These are phyloP conservation scores for Drosophila varians DNA, from an alignment of 1,140 invertebrate genomes.

Conservation along the genomic window DNA sequence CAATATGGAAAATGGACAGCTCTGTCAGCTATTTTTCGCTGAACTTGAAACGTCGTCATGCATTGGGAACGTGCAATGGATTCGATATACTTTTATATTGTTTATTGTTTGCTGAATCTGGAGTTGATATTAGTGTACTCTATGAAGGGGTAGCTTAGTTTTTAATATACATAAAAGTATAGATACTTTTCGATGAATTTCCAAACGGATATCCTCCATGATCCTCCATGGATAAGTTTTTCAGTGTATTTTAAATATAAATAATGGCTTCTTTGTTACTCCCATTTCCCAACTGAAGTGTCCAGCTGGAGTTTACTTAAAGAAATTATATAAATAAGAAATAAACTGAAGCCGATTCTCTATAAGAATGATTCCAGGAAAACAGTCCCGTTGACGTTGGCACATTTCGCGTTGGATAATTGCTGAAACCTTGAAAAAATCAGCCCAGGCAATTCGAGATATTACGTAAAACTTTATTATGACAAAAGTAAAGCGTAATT, in stretches of 20 bases:
- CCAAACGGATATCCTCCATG: no score
- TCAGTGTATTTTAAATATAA: not conserved
- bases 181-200: no score
- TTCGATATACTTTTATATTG: conserved; percentile 7
- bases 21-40: conserved; percentile 34
- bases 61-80: conserved; percentile 22
- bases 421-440: conserved; percentile 45
- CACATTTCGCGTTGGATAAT: conserved; percentile 36
- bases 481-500: conserved; percentile 28
- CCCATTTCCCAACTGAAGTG: conserved; percentile 4
- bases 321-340: not conserved
- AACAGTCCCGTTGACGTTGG: conserved; percentile 14
- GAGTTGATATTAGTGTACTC: not conserved
- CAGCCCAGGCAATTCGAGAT: conserved; percentile 8
- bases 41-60: conserved; percentile 45
- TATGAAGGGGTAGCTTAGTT: not conserved
- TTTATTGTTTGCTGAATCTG: conserved; percentile 3
- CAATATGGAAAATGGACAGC: not conserved
- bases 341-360: not conserved
- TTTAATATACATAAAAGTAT: no score
- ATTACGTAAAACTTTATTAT: conserved; percentile 47
- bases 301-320: conserved; percentile 8
- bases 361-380: conserved; percentile 19
- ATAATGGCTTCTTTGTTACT: not conserved
- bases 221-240: not conserved